These are phyloP conservation scores for Solenodon paradoxus DNA, from an alignment of 2,113 vertebrate species.

Conservation along the genomic window DNA sequence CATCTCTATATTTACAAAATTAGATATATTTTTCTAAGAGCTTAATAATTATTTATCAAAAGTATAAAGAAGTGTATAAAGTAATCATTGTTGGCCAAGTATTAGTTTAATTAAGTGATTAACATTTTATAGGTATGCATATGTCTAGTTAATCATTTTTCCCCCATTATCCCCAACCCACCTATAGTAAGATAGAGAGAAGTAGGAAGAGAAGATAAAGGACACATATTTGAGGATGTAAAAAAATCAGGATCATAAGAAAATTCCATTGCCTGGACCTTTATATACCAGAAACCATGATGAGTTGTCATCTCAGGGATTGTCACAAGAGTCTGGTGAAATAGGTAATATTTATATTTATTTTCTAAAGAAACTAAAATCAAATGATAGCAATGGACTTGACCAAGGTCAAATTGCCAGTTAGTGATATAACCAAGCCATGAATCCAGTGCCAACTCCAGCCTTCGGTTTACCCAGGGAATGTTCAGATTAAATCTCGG, in stretches of 20 bases:
- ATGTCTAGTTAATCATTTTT: not conserved
- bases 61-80: not conserved
- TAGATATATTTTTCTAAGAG: not conserved
- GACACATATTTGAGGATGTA: not conserved
- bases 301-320: not conserved
- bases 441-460: not conserved
- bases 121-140: not conserved
- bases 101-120: not conserved
- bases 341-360: not conserved
- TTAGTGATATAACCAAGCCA: not conserved
- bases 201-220: not conserved
- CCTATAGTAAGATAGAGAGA: not conserved
- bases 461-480: not conserved
- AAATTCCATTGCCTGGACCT: not conserved
- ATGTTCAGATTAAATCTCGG: not conserved
- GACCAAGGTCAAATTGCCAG: not conserved
- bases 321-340: not conserved
- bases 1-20: not conserved
- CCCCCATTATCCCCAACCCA: not conserved
- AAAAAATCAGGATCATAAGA: not conserved
- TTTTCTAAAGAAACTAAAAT: not conserved
- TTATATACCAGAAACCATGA: not conserved
- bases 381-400: not conserved
- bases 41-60: conserved; percentile 25
- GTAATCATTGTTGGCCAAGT: not conserved